These are phyloP conservation scores for Triops cancriformis DNA, from an alignment of 1,140 invertebrate genomes.

Conservation along the genomic window DNA sequence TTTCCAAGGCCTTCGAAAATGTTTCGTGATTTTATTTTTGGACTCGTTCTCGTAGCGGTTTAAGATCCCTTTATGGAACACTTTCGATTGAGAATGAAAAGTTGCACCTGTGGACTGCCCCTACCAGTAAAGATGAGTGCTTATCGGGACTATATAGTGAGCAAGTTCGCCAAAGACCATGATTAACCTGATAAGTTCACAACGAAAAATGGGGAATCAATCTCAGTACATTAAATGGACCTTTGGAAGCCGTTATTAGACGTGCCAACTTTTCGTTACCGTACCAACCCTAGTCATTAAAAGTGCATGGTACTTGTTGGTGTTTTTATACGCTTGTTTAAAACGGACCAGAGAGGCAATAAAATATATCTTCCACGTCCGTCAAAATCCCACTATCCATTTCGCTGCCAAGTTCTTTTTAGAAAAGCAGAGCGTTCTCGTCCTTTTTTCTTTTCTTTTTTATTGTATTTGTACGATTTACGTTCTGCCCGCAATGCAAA, in stretches of 20 bases:
- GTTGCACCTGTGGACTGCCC: neutral
- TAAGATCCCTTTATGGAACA: neutral
- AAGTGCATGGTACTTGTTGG: neutral
- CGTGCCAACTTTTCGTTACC: neutral
- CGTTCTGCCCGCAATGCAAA: no score
- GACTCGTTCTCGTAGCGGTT: no score
- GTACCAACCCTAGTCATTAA: neutral
- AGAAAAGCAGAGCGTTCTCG: no score
- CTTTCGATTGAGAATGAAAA: neutral
- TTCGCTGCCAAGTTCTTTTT: no score
- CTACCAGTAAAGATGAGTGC: neutral
- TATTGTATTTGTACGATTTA: no score
- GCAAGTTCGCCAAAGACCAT: neutral
- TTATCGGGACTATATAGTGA: neutral
- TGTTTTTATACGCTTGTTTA: neutral
- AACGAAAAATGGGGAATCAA: neutral
- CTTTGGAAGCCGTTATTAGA: neutral
- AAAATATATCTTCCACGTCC: no score
- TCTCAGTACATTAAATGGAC: neutral
- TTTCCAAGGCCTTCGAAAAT: neutral
- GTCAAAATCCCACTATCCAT: no score
- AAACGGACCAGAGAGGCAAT: neutral
- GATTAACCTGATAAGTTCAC: neutral
- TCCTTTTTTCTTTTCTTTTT: no score
- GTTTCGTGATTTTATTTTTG: neutral